Percentiles rank a stretch among this genome's conserved stretches.
Conservation (phyloP, 2,113 vertebrate species). For the Semnornis frantzii region DNA sequence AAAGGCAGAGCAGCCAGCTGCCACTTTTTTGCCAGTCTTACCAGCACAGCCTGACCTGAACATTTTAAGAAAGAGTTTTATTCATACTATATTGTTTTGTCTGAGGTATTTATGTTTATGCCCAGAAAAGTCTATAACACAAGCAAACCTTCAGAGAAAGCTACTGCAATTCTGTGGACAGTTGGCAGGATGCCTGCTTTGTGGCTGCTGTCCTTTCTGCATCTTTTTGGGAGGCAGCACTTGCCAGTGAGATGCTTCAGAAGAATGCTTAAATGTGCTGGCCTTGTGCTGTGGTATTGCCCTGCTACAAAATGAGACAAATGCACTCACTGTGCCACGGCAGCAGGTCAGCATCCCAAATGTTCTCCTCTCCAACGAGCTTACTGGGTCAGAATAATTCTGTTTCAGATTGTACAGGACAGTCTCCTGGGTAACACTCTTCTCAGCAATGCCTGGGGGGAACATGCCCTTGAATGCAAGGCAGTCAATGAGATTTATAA, state of each 20-base stretch:
- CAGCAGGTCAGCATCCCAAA: constrained; percentile 55
- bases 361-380: constrained; percentile 17
- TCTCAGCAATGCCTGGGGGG: constrained; percentile 14
- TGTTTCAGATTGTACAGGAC: constrained; percentile 51
- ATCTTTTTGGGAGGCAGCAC: background rate
- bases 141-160: background rate
- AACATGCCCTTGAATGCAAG: constrained; percentile 48
- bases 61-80: background rate
- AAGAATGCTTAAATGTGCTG: background rate
- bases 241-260: constrained; percentile 17
- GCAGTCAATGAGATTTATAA: constrained; percentile 66
- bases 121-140: background rate
- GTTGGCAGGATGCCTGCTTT: background rate
- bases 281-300: background rate
- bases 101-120: background rate
- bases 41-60: background rate
- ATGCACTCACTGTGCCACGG: background rate
- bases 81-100: background rate
- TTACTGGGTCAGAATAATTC: constrained; percentile 58
- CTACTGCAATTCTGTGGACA: background rate
- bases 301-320: constrained; percentile 53
- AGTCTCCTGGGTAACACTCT: constrained; percentile 51
- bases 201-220: background rate
- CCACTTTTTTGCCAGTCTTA: background rate
- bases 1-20: background rate